These are phyloP conservation scores for Myopa testacea DNA, from an alignment of 2,888 invertebrate species.

Conservation along the genomic window DNA sequence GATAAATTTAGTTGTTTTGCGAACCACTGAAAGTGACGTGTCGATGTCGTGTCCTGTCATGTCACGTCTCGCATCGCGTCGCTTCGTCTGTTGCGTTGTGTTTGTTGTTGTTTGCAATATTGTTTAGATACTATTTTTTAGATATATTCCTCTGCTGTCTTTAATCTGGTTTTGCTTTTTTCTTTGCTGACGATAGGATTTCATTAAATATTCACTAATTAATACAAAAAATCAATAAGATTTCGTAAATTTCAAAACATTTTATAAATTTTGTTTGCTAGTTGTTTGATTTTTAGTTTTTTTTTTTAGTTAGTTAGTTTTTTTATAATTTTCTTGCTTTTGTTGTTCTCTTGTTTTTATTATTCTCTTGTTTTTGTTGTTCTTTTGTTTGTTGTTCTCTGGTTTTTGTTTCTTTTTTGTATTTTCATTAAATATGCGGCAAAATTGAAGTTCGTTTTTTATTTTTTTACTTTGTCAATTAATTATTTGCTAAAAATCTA, in stretches of 20 bases:
- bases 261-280: slow-evolving; percentile 59
- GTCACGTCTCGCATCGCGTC: too few relatives aligned
- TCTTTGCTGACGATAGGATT: slow-evolving; percentile 40
- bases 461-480: background rate
- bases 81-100: too few relatives aligned
- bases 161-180: slow-evolving; percentile 36
- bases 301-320: background rate
- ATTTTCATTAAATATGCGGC: background rate
- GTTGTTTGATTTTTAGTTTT: slow-evolving; percentile 46
- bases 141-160: slow-evolving; percentile 45
- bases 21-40: too few relatives aligned
- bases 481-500: slow-evolving; percentile 19
- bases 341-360: slow-evolving; percentile 39
- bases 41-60: too few relatives aligned
- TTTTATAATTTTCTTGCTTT: slow-evolving; percentile 10
- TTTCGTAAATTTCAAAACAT: slow-evolving; percentile 49
- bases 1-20: too few relatives aligned
- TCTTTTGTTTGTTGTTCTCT: slow-evolving; percentile 30
- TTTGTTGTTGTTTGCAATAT: slow-evolving; percentile 31
- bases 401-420: slow-evolving; percentile 38
- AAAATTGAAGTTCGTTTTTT: background rate
- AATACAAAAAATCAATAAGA: slow-evolving; percentile 33
- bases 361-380: slow-evolving; percentile 36
- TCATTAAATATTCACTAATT: slow-evolving; percentile 25
- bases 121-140: slow-evolving; percentile 37